phyloP scores from a whole-genome alignment of 2,113 vertebrate species.

The Amblyopsis rosae region DNA sequence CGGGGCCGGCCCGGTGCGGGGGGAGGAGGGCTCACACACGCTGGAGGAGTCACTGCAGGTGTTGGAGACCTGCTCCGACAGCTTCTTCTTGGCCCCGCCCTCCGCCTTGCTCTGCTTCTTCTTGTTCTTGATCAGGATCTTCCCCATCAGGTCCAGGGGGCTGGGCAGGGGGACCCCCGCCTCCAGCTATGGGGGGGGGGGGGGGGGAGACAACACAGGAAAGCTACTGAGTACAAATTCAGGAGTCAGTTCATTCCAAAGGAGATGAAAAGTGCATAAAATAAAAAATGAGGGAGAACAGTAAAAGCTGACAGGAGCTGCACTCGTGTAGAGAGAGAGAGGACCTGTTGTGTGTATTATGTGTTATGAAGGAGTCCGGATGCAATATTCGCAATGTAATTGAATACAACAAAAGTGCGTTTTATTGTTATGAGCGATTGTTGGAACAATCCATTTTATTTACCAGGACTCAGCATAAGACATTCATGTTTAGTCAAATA shows the following conservation, averaged over 20 bases:
- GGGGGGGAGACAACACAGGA: not conserved
- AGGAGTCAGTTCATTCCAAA: not conserved
- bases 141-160: constrained; percentile 93
- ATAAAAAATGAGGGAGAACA: not conserved
- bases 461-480: no score
- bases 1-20: no score
- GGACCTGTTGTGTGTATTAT: not conserved
- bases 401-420: not conserved
- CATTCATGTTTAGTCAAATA: no score
- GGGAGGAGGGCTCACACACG: constrained; percentile 92
- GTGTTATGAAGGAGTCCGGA: not conserved
- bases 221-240: not conserved
- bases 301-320: not conserved
- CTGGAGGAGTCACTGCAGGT: constrained; percentile 92
- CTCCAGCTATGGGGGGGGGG: constrained; percentile 80
- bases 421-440: not conserved
- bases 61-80: constrained; percentile 92
- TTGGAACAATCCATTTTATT: not conserved
- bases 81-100: constrained; percentile 91
- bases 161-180: constrained; percentile 88
- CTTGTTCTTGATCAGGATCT: constrained; percentile 98
- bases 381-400: not conserved
- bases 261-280: not conserved
- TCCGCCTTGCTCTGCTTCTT: constrained; percentile 93
- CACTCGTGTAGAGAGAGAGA: not conserved